Evolutionary conservation across 2,888 invertebrate genomes (phyloP), one percentile per base, ranked within the genome.

Genomic region (Leptinotarsa rubiginosa): DNA sequence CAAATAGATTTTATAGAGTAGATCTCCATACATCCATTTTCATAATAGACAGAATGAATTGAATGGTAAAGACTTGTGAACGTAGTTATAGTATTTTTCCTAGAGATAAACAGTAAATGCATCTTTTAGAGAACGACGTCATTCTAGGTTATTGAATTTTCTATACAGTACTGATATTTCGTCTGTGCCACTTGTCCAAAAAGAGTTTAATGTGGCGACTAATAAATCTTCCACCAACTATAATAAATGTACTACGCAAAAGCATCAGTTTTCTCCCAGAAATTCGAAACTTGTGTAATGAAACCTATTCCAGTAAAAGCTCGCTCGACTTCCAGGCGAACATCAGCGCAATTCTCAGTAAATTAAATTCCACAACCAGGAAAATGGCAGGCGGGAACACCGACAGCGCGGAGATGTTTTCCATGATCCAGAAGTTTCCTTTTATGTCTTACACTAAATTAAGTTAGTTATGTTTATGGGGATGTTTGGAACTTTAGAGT

Each of bases 401-500:
- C 56, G 54, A 49, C n/a, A 31, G 69, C 69, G 65, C 69, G 59
- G 73, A 70, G 70, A 75, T 73, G 72, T 70, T 78, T 74, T 72
- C 76, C 74, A 78, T 75, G 79, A 81, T 81, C 78, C 80, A 80
- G 81, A 80, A 83, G 81, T 79, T 81, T 80, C 78, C 79, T 81
- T 85, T 85, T 85, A 85, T 83, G 83, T 82, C 84, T 83, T 80
- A 81, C 84, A 83, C 82, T 84, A 85, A 85, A 85, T 85, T 85
- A 85, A 85, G 82, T 84, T 83, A 84, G 85, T 85, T 84, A 84
- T 84, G 84, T 85, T 85, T 84, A 84, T 85, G 81, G 84, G 83
- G 83, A 83, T 84, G 85, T 85, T 84, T 84, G 83, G 83, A 84
- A 84, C 80, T 84, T 83, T 82, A 82, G 84, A 84, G 83, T 84